Conservation (phyloP, 2,888 invertebrate species). For the Rhagonycha fulva region DNA sequence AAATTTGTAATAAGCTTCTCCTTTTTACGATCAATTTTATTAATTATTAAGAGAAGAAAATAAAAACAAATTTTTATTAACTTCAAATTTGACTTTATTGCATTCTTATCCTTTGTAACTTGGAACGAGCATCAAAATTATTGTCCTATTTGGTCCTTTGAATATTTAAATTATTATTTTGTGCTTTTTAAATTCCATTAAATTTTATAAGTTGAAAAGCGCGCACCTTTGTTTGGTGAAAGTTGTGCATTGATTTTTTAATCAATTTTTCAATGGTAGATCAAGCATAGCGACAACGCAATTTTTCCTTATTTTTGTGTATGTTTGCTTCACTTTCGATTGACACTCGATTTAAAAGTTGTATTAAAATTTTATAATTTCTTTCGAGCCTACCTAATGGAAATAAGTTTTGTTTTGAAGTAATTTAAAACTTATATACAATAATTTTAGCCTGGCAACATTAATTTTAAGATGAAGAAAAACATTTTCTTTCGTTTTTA, state of each 20-base stretch:
- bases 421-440: neutral
- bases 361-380: neutral
- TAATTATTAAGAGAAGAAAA: neutral
- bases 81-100: neutral
- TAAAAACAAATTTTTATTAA: neutral
- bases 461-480: too few species aligned
- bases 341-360: conserved; percentile 3
- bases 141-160: neutral
- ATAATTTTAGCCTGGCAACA: neutral
- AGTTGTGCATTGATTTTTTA: neutral
- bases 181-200: neutral
- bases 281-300: neutral
- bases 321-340: neutral
- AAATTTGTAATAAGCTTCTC: neutral
- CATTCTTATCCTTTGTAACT: neutral
- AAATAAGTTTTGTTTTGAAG: neutral
- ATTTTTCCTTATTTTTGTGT: neutral
- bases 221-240: neutral
- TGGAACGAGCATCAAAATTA: neutral
- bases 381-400: neutral
- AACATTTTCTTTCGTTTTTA: too few species aligned
- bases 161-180: neutral
- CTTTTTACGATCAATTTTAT: neutral
- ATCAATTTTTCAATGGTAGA: neutral
- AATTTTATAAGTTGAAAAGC: neutral